phyloP scores from a whole-genome alignment of 2,113 vertebrate species.

The Paralichthys olivaceus region DNA sequence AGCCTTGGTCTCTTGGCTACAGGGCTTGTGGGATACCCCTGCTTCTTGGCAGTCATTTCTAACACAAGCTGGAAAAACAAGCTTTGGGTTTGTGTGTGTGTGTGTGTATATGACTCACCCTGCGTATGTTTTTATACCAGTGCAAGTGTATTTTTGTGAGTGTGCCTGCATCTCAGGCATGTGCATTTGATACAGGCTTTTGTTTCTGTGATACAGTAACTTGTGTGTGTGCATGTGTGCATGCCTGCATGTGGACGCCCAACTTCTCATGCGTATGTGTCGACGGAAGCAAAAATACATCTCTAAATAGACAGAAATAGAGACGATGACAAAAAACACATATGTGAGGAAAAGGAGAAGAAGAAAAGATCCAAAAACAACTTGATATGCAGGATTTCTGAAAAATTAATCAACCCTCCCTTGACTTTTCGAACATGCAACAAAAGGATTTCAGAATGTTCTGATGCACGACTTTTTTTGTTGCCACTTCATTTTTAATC shows the following conservation, averaged over 20 bases:
- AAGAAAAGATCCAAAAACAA: constrained; percentile 19
- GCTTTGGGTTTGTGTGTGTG: constrained; percentile 45
- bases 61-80: constrained; percentile 76
- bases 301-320: constrained; percentile 9
- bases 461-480: constrained; percentile 27
- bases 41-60: constrained; percentile 79
- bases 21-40: constrained; percentile 83
- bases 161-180: constrained; percentile 25
- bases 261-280: not conserved
- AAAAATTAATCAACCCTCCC: constrained; percentile 38
- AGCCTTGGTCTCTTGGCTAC: constrained; percentile 73
- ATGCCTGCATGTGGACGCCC: not conserved
- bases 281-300: constrained; percentile 9
- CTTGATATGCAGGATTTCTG: constrained; percentile 30
- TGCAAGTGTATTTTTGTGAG: constrained; percentile 34
- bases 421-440: constrained; percentile 43
- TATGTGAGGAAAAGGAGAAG: not conserved
- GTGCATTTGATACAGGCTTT: constrained; percentile 38
- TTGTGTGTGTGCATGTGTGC: constrained; percentile 33
- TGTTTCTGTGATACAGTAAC: constrained; percentile 20
- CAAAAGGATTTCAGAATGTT: constrained; percentile 70
- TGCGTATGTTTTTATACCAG: constrained; percentile 36
- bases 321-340: not conserved
- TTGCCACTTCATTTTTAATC: constrained; percentile 66
- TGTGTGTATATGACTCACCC: constrained; percentile 50